phyloP scores from a whole-genome alignment of 2,888 invertebrate species.

The Mycogona germanica region DNA sequence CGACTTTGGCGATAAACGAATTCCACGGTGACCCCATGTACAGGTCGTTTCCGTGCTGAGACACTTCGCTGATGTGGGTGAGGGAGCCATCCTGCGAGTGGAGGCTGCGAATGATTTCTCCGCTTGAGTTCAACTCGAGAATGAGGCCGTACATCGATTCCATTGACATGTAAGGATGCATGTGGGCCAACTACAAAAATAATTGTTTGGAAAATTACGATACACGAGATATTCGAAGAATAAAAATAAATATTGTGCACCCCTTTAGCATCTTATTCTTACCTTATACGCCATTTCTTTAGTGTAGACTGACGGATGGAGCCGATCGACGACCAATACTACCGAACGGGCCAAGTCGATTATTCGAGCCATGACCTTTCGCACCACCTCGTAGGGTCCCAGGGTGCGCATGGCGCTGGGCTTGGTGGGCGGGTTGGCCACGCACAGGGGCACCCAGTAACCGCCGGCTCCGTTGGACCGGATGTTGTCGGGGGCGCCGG shows the following conservation, averaged over 20 bases:
- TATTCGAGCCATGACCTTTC: conserved; percentile 15
- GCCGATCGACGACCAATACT: not conserved
- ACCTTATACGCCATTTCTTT: conserved; percentile 17
- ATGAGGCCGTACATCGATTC: conserved; percentile 29
- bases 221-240: not conserved
- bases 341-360: conserved; percentile 14
- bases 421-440: conserved; percentile 12
- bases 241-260: not conserved
- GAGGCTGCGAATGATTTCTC: conserved; percentile 30
- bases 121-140: conserved; percentile 30
- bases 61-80: conserved; percentile 30
- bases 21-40: conserved; percentile 33
- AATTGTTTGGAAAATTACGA: not conserved
- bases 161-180: conserved; percentile 8
- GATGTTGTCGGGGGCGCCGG: conserved; percentile 40
- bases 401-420: not conserved
- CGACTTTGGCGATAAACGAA: conserved; percentile 22
- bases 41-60: conserved; percentile 30
- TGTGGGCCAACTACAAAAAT: conserved; percentile 18
- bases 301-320: conserved; percentile 1
- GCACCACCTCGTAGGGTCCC: conserved; percentile 11
- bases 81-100: conserved; percentile 32
- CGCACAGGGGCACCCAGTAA: conserved; percentile 33
- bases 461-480: conserved; percentile 29
- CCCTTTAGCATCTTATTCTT: not conserved